Evolutionary conservation across 2,888 invertebrate species (phyloP), one percentile per base, ranked within the genome.

Genomic region (Agriopis aurantiaria): DNA sequence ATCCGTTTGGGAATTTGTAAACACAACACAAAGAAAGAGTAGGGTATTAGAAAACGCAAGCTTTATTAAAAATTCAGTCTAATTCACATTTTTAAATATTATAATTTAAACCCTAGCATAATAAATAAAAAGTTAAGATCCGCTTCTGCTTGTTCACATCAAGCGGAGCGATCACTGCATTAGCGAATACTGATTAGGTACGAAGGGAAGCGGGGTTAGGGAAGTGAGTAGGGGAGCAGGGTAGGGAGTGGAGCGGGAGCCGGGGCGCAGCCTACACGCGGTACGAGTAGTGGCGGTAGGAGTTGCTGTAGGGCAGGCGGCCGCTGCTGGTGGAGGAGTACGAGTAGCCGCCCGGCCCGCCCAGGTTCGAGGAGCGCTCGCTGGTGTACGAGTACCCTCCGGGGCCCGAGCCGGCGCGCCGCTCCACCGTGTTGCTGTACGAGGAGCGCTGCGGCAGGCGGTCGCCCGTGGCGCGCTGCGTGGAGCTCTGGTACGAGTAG

Each of bases 201-300:
- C 74, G 78, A 80, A 81, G 85, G 76, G 80, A 80, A 80, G 81
- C 77, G 77, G 76, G 72, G 75, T 73, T 76, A 76, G 75, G 82
- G 75, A 76, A 76, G 1, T 8, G 69, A 71, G 48, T 7, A 14
- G n/a, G 76, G 74, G 81, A 80, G 55, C 7, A 17, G 51, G 51
- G 74, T 78, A 77, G 73, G 77, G 75, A 73, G 81, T 74, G 78
- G 77, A 78, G 77, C 74, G 62, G 67, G 67, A 69, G 80, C 76
- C 80, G 83, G 83, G 86, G 84, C 82, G 82, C 85, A 83, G 85
- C 82, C 95, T 97, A 98, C 88, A 98, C 97, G 92, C 97, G 97
- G 95, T 98, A 97, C 83, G 97, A 97, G 95, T 96, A 98, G 91
- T 97, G 97, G 85, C 98, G 97, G 93, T 97, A 98, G 84, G 92